Evolutionary conservation across 2,888 invertebrate species (phyloP), one percentile per base, ranked within the genome.

Genomic region (Epinotia bilunana): DNA sequence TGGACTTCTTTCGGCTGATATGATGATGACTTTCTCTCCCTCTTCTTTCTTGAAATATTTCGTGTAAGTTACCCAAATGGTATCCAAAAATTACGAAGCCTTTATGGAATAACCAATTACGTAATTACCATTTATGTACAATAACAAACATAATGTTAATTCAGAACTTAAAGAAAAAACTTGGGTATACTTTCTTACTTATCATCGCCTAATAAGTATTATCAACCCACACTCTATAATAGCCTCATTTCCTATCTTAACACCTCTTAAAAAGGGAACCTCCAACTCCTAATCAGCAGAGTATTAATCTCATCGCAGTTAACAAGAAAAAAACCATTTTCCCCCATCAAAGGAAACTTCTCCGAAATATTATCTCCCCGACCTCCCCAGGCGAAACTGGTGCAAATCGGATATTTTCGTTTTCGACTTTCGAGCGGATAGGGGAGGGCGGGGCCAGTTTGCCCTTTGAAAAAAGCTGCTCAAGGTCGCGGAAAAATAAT

Each of bases 321-420:
- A 77, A 43, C 64, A 72, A 77, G 76, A 78, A 78, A 81, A 82
- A 82, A 80, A 78, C 78, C 79, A 81, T 82, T 81, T 80, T 68
- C 76, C 72, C 70, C 79, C 77, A 78, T 82, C 83, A 81, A 83
- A 80, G 81, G 78, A 79, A 75, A 78, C 72, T 73, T 76, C 79
- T 79, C 79, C 80, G 75, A 79, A 82, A 82, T 78, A 80, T 82
- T 83, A 82, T 82, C 79, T 80, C 72, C 64, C 68, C 74, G 72
- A 70, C 71, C 77, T 74, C 77, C 77, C 60, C 70, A 64, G 60
- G 71, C 73, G 71, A 72, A 62, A 77, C 58, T 72, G 76, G 77
- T 76, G 76, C 77, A 79, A 55, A 74, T 71, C 73, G 77, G 78
- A 75, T 72, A 75, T 75, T 77, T 75, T 69, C 77, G 53, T 67